Conservation (phyloP, 1,140 invertebrate species). For the Drosophila pallidifrons region DNA sequence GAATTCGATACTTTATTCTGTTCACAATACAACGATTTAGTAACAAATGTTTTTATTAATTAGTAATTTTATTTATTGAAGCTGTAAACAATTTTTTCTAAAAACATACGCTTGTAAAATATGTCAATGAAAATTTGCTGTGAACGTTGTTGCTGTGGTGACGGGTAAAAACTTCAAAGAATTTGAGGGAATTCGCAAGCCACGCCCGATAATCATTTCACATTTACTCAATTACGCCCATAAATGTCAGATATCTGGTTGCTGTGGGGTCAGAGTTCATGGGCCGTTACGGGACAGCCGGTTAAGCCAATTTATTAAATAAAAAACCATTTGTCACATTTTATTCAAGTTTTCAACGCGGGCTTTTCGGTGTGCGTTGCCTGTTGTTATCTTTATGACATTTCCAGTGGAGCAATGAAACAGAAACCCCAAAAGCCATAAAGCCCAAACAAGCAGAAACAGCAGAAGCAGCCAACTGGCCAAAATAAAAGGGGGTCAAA, state of each 20-base stretch:
- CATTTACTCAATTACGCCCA: constrained; percentile 68
- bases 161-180: constrained; percentile 23
- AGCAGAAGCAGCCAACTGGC: constrained; percentile 42
- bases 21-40: too few relatives aligned
- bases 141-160: constrained; percentile 1
- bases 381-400: constrained; percentile 72
- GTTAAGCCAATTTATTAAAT: constrained; percentile 82
- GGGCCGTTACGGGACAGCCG: constrained; percentile 54
- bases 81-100: not conserved
- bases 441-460: constrained; percentile 11
- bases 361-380: constrained; percentile 40
- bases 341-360: constrained; percentile 71
- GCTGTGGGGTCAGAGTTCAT: constrained; percentile 14
- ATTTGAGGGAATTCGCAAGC: constrained; percentile 32
- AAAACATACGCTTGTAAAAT: not conserved
- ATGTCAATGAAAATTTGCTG: not conserved
- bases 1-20: too few relatives aligned
- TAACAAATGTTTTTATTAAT: not conserved
- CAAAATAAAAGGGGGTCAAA: constrained; percentile 37
- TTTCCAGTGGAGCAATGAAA: constrained; percentile 46
- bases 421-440: constrained; percentile 57
- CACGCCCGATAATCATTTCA: constrained; percentile 57
- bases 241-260: constrained; percentile 54
- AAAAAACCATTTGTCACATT: constrained; percentile 82
- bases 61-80: not conserved